Percentiles rank a stretch among this genome's conserved stretches.
These are phyloP conservation scores for Phaethornis superciliosus DNA, from an alignment of 2,113 vertebrate genomes.

Conservation along the genomic window DNA sequence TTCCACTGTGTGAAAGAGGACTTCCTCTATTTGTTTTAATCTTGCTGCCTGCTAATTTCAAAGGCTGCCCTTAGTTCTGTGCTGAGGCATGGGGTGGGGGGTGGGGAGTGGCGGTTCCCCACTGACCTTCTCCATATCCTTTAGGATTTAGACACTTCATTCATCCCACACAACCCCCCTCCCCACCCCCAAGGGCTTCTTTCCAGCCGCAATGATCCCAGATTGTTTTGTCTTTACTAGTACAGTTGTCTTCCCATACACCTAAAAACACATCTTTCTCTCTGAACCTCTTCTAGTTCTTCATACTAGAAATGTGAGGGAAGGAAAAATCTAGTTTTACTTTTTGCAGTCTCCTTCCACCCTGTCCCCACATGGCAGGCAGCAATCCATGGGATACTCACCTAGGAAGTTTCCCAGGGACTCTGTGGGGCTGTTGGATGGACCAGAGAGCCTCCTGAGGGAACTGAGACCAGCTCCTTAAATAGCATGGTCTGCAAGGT, in stretches of 20 bases:
- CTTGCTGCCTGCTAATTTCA: neutral
- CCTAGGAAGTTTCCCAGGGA: neutral
- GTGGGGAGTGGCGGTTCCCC: neutral
- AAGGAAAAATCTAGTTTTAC: neutral
- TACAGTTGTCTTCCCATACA: neutral
- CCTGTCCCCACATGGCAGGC: neutral
- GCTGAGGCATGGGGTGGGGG: neutral
- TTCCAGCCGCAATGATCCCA: neutral
- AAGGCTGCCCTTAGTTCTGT: neutral
- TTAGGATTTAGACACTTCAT: neutral
- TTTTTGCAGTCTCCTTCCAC: neutral
- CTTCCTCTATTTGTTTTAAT: constrained; percentile 51
- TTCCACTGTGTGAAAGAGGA: constrained; percentile 43
- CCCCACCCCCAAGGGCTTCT: neutral
- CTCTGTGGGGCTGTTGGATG: fast-evolving
- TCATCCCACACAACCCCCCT: no score
- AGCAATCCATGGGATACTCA: fast-evolving
- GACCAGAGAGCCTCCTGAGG: neutral
- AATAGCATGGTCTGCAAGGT: neutral
- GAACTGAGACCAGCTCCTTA: neutral
- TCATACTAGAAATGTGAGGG: neutral
- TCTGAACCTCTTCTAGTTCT: neutral
- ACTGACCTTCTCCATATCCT: neutral
- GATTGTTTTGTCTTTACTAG: neutral
- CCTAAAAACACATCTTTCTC: neutral